phyloP scores from a whole-genome alignment of 2,888 invertebrate genomes.

The Cephus spinipes region DNA sequence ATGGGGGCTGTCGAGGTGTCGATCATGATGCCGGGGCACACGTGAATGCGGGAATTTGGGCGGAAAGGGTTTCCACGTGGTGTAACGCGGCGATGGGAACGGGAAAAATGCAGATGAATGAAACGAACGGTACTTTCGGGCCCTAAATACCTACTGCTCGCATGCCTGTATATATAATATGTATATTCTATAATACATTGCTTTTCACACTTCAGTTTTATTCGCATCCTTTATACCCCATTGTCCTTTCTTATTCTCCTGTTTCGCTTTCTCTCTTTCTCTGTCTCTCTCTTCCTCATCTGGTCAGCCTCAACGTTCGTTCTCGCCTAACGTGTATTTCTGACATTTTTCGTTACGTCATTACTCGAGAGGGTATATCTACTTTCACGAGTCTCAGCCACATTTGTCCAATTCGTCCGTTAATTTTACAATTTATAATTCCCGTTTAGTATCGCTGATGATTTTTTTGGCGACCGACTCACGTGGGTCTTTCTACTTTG shows the following conservation, averaged over 20 bases:
- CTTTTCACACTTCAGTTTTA: slow-evolving; percentile 27
- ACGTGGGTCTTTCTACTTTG: background rate
- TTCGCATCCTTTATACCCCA: background rate
- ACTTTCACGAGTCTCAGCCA: background rate
- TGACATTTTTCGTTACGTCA: background rate
- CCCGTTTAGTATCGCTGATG: slow-evolving; percentile 5
- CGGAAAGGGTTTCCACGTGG: slow-evolving; percentile 10
- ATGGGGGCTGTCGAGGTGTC: slow-evolving; percentile 13
- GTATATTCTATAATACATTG: slow-evolving; percentile 47
- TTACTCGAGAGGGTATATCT: background rate
- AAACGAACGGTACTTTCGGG: slow-evolving; percentile 45
- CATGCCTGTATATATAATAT: slow-evolving; percentile 43
- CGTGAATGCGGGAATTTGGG: background rate
- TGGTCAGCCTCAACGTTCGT: background rate
- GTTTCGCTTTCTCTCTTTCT: slow-evolving; percentile 19
- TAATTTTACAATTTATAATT: slow-evolving; percentile 5
- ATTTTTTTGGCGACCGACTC: background rate
- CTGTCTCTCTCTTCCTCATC: background rate
- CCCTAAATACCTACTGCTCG: slow-evolving; percentile 46
- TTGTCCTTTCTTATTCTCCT: slow-evolving; percentile 29
- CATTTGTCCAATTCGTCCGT: background rate
- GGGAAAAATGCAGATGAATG: slow-evolving; percentile 34
- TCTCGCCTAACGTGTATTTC: background rate
- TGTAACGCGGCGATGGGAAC: background rate
- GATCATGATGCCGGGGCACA: slow-evolving; percentile 3